A percentile compares a stretch with the other conserved stretches of the same genome.
Evolutionary conservation across 2,888 invertebrate genomes (phyloP).

Genomic region (Epinotia ramella): DNA sequence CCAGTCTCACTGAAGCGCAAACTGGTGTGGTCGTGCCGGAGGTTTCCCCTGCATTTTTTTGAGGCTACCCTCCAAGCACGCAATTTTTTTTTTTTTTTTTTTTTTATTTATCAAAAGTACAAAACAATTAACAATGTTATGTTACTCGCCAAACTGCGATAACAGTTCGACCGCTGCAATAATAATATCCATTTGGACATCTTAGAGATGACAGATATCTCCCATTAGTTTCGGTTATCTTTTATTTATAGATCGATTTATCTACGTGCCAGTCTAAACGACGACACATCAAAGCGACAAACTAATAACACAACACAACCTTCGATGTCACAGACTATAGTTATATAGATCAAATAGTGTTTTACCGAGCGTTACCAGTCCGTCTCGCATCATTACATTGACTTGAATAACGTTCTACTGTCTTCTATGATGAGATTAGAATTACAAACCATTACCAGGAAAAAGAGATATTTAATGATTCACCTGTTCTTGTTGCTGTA

Average conservation of each 20-base stretch:
- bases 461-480: constrained; percentile 46
- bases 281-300: not conserved
- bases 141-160: no score
- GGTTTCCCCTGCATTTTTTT: no score
- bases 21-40: no score
- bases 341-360: constrained; percentile 64
- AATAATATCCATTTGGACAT: not conserved
- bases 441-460: constrained; percentile 60
- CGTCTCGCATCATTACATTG: constrained; percentile 66
- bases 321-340: constrained; percentile 61
- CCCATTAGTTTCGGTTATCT: not conserved
- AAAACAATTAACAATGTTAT: no score
- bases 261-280: not conserved
- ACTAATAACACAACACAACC: constrained; percentile 47
- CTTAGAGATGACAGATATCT: not conserved
- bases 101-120: no score
- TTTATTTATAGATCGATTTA: no score
- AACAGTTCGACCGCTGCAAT: no score
- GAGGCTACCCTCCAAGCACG: no score
- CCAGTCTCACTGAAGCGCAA: no score
- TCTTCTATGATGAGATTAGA: constrained; percentile 59
- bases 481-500: not conserved
- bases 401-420: constrained; percentile 50
- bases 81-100: no score
- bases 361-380: constrained; percentile 61